Evolutionary conservation across 2,888 invertebrate genomes (phyloP).

Genomic region (Thyatira batis): DNA sequence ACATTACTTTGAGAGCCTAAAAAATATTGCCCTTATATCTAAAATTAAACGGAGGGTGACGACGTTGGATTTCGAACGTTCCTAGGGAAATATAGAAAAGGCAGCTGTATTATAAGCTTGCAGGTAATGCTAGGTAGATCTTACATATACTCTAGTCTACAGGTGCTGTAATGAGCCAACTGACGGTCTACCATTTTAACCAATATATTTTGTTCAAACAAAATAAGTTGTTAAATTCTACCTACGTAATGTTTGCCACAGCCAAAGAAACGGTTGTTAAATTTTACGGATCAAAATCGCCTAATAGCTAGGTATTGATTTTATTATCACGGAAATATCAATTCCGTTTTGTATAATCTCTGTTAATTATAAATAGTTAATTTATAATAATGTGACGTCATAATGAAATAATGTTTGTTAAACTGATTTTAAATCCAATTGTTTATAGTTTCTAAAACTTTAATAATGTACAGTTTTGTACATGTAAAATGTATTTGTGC

Average conservation of each 20-base stretch:
- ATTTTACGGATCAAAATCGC: constrained; percentile 15
- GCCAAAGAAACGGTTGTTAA: constrained; percentile 56
- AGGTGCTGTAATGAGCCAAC: constrained; percentile 62
- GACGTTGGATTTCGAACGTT: background rate
- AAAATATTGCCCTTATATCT: background rate
- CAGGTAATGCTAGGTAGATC: constrained; percentile 65
- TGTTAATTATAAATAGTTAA: constrained; percentile 15
- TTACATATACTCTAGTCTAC: constrained; percentile 69
- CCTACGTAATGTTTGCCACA: constrained; percentile 19
- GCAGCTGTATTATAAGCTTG: constrained; percentile 68
- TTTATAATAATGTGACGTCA: constrained; percentile 23
- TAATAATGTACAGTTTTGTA: constrained; percentile 25
- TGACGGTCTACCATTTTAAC: constrained; percentile 42
- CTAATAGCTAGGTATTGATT: constrained; percentile 31
- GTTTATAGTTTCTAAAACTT: constrained; percentile 36
- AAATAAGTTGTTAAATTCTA: background rate
- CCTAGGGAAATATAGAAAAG: constrained; percentile 30
- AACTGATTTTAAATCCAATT: constrained; percentile 37
- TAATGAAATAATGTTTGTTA: constrained; percentile 27
- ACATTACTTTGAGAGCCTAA: background rate
- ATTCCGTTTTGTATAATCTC: constrained; percentile 25
- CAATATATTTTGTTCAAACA: background rate
- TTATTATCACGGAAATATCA: constrained; percentile 9
- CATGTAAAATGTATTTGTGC: constrained; percentile 40
- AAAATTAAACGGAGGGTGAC: background rate